phyloP scores from a whole-genome alignment of 2,797 vertebrate genomes.

The Phylloscopus collybita region DNA sequence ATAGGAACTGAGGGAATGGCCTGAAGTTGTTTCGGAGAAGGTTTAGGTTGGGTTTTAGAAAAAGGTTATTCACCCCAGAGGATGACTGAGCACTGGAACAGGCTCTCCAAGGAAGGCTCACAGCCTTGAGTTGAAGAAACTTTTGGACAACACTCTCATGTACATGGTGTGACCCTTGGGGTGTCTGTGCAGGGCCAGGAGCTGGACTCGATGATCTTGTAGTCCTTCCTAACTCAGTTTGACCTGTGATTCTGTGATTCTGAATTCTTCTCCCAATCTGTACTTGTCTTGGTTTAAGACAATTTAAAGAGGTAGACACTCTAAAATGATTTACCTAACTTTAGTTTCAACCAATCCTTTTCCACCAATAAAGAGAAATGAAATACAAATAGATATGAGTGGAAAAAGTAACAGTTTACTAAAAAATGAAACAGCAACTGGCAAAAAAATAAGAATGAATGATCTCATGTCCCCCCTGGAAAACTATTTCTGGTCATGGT shows the following conservation, averaged over 20 bases:
- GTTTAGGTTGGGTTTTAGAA: not conserved
- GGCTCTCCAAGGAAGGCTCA: not conserved
- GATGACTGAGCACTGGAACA: fast-evolving
- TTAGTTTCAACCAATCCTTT: not conserved
- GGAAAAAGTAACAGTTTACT: not conserved
- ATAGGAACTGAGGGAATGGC: no score
- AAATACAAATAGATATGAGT: fast-evolving
- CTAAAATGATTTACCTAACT: not conserved
- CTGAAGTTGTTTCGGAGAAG: no score
- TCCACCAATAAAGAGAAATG: not conserved
- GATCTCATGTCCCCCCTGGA: not conserved
- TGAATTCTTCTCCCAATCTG: not conserved
- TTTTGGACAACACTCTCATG: not conserved
- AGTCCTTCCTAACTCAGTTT: not conserved
- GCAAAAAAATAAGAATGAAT: not conserved
- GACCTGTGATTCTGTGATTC: not conserved
- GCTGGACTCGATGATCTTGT: fast-evolving
- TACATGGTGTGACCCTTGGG: not conserved
- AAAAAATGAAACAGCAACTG: not conserved
- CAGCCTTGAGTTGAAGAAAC: fast-evolving
- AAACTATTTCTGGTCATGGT: not conserved
- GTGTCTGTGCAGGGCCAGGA: no score
- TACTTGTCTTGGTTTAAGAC: not conserved
- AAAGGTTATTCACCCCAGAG: not conserved
- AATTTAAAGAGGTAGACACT: not conserved